phyloP scores from a whole-genome alignment of 2,888 invertebrate genomes.

The Abscondita cerata region DNA sequence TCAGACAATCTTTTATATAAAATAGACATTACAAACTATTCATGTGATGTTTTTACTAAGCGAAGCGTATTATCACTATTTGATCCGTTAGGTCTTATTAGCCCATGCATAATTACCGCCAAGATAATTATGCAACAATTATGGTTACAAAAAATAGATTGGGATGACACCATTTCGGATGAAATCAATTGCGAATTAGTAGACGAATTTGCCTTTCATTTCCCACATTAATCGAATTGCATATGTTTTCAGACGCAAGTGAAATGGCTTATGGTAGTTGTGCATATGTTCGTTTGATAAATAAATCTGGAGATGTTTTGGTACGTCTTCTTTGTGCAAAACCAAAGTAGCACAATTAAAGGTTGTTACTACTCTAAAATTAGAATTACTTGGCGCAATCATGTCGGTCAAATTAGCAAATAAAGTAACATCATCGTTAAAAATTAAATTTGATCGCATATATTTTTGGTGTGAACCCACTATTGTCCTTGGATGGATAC shows the following conservation, averaged over 20 bases:
- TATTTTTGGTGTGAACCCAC: not conserved
- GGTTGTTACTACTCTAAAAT: constrained; percentile 9
- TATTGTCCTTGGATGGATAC: constrained; percentile 8
- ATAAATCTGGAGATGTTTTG: constrained; percentile 8
- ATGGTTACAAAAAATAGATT: constrained; percentile 19
- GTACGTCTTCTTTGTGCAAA: constrained; percentile 17
- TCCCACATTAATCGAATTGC: constrained; percentile 25
- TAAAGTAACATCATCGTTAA: constrained; percentile 7
- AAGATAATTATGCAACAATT: constrained; percentile 25
- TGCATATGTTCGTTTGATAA: constrained; percentile 24
- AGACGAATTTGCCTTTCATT: no score
- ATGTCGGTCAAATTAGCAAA: constrained; percentile 12
- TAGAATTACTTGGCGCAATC: constrained; percentile 25
- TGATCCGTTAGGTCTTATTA: constrained; percentile 22
- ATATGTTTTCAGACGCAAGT: constrained; percentile 43
- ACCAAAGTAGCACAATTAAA: constrained; percentile 23
- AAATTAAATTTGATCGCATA: not conserved
- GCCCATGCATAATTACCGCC: constrained; percentile 11
- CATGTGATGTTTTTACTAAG: constrained; percentile 1
- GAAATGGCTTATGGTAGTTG: constrained; percentile 38
- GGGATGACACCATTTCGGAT: constrained; percentile 24
- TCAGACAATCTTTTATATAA: constrained; percentile 15
- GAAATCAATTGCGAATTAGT: constrained; percentile 9
- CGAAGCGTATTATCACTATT: constrained; percentile 22
- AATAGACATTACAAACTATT: not conserved